These are phyloP conservation scores for Halichondria panicea DNA, from an alignment of 37 sponge, comb jelly and placozoan genomes.

Conservation along the genomic window DNA sequence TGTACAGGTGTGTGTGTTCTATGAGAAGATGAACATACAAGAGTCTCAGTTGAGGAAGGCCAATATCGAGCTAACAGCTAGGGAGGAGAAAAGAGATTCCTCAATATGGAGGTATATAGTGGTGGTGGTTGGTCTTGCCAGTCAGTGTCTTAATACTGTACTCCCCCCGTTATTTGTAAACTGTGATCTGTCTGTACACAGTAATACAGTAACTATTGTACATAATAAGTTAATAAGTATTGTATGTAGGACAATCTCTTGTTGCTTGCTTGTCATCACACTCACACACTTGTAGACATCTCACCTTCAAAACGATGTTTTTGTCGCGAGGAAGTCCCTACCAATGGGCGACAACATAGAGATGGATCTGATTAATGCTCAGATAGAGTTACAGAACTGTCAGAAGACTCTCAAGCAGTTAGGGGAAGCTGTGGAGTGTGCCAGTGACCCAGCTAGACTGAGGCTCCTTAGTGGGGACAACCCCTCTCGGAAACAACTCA, in stretches of 20 bases:
- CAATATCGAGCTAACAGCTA: conserved; percentile 65
- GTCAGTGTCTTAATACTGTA: too few species aligned
- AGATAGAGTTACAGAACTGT: conserved; percentile 63
- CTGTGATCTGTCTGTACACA: too few species aligned
- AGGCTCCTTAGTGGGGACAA: conserved; percentile 71
- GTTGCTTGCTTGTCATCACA: too few species aligned
- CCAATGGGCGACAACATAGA: conserved; percentile 64
- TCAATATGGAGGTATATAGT: conserved; percentile 81
- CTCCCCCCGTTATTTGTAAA: too few species aligned
- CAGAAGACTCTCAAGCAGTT: conserved; percentile 55
- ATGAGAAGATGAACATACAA: conserved; percentile 91
- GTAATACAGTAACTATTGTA: too few species aligned
- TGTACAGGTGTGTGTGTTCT: conserved; percentile 90
- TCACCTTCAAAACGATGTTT: conserved; percentile 68
- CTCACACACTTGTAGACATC: conserved; percentile 47
- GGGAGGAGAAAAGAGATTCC: conserved; percentile 88
- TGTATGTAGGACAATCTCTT: too few species aligned
- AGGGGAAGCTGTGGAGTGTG: conserved; percentile 76
- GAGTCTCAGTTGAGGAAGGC: conserved; percentile 79
- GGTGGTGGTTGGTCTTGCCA: too few species aligned
- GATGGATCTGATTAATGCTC: conserved; percentile 59
- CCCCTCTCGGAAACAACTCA: conserved; percentile 52
- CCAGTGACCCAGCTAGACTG: conserved; percentile 59
- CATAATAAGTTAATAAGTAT: too few species aligned
- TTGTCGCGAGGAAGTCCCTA: conserved; percentile 52